Evolutionary conservation across 2,797 vertebrate species (phyloP).

Genomic region (Sandelia bainsii): DNA sequence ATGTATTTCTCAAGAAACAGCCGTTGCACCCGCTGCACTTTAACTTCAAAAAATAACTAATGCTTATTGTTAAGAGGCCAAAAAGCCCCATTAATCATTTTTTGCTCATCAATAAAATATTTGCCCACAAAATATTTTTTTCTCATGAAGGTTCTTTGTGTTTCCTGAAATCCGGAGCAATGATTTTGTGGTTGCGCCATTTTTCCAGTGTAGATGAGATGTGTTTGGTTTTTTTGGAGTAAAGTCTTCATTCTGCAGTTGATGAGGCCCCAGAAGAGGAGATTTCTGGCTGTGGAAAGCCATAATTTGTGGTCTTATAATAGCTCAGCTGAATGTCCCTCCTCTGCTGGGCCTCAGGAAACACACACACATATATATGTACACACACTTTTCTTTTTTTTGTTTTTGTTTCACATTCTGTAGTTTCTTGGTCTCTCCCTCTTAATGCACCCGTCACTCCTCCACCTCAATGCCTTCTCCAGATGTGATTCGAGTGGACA

Average conservation of each 20-base stretch:
- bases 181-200: slow-evolving; percentile 24
- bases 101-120: background rate
- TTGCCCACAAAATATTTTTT: background rate
- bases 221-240: slow-evolving; percentile 17
- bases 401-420: slow-evolving; percentile 52
- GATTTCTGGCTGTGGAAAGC: slow-evolving; percentile 46
- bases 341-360: slow-evolving; percentile 64
- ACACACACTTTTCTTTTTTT: slow-evolving; percentile 11
- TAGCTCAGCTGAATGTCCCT: slow-evolving; percentile 68
- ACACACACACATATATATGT: slow-evolving; percentile 45
- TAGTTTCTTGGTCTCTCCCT: slow-evolving; percentile 22
- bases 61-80: background rate
- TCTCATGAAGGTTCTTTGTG: background rate
- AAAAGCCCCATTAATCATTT: too few relatives aligned
- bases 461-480: slow-evolving; percentile 57
- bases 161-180: background rate
- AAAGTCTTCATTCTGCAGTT: slow-evolving; percentile 42
- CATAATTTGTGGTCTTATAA: slow-evolving; percentile 74
- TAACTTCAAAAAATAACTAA: background rate
- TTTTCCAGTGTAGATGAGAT: slow-evolving; percentile 33
- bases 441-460: slow-evolving; percentile 14
- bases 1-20: background rate
- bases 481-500: slow-evolving; percentile 65
- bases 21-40: background rate
- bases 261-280: slow-evolving; percentile 51